These are phyloP conservation scores for Madoqua kirkii DNA, from an alignment of 2,113 vertebrate species.

Conservation along the genomic window DNA sequence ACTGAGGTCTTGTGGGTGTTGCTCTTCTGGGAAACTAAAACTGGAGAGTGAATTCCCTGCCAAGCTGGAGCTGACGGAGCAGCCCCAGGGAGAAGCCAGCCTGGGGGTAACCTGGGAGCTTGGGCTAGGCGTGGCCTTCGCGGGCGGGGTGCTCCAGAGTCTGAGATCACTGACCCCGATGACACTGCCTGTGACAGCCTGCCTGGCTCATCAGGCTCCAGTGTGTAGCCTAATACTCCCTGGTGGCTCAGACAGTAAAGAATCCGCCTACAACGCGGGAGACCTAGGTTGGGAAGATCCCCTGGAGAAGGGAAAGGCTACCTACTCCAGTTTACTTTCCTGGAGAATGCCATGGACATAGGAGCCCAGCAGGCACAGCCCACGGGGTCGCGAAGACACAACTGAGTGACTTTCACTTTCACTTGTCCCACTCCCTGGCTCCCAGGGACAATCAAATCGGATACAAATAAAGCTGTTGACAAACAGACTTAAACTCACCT, in stretches of 20 bases:
- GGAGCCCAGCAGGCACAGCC: not conserved
- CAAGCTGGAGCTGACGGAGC: not conserved
- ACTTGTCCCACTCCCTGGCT: not conserved
- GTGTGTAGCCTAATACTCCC: not conserved
- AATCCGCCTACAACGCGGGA: rapidly evolving
- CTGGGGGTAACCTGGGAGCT: too few relatives aligned
- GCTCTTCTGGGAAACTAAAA: not conserved
- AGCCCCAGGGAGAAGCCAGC: not conserved
- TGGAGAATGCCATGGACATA: not conserved
- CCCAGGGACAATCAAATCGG: not conserved
- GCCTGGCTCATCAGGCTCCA: not conserved
- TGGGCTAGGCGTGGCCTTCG: not conserved
- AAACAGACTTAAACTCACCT: not conserved
- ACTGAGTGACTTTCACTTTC: not conserved
- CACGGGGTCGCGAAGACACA: not conserved
- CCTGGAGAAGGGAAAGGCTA: not conserved
- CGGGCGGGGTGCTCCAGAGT: rapidly evolving
- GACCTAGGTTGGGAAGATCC: not conserved
- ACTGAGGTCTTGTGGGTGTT: not conserved
- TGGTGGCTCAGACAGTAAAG: not conserved
- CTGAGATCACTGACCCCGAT: rapidly evolving
- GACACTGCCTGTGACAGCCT: not conserved
- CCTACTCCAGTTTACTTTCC: not conserved
- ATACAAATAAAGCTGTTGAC: not conserved
- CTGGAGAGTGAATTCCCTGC: not conserved